Conservation (phyloP, 2,888 invertebrate genomes). For the Agrochola macilenta region DNA sequence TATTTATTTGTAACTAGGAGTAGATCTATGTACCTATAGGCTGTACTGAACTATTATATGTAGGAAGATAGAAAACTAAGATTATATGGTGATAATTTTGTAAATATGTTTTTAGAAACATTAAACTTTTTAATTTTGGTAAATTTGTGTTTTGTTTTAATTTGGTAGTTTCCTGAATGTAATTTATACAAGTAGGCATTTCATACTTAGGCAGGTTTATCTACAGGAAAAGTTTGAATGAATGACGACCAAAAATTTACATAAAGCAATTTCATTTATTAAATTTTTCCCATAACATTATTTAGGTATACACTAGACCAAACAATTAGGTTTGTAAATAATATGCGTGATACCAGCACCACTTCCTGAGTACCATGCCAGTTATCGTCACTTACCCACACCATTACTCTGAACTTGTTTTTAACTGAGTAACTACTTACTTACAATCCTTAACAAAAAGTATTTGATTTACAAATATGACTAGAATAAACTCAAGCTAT, state of each 20-base stretch:
- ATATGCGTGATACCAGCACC: neutral
- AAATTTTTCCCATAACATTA: neutral
- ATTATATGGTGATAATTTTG: constrained; percentile 67
- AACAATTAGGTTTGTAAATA: neutral
- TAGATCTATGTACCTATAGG: constrained; percentile 51
- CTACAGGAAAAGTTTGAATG: neutral
- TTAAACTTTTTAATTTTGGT: constrained; percentile 65
- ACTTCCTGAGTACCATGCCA: neutral
- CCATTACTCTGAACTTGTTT: neutral
- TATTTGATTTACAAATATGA: neutral
- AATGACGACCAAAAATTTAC: neutral
- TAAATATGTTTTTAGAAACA: constrained; percentile 66
- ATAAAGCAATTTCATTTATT: neutral
- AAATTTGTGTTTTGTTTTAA: constrained; percentile 26
- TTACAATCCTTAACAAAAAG: neutral
- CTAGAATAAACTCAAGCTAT: neutral
- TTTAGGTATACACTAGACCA: neutral
- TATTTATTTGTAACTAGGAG: constrained; percentile 72
- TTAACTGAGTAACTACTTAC: neutral
- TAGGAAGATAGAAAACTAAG: constrained; percentile 54
- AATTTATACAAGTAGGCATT: neutral
- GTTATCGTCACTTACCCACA: neutral
- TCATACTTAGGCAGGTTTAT: neutral
- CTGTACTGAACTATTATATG: constrained; percentile 57
- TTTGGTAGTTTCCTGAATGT: no score